Conservation (phyloP, 2,113 vertebrate species). For the Scatophagus argus region DNA sequence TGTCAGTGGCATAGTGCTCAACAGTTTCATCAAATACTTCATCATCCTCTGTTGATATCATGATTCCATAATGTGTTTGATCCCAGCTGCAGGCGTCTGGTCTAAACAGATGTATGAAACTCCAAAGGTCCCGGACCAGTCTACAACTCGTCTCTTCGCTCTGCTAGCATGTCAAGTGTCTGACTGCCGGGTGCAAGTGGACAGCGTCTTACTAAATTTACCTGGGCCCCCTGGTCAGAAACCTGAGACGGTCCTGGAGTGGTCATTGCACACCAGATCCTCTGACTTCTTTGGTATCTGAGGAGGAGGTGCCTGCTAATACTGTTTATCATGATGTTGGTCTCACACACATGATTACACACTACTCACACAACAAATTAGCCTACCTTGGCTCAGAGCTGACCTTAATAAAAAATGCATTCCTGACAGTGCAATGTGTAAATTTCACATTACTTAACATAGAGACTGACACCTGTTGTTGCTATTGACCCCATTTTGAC, state of each 20-base stretch:
- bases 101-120: background rate
- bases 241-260: constrained; percentile 68
- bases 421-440: background rate
- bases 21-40: constrained; percentile 72
- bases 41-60: constrained; percentile 72
- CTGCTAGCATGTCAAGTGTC: constrained; percentile 47
- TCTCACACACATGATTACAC: constrained; percentile 4
- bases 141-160: constrained; percentile 32
- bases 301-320: constrained; percentile 28
- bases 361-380: background rate
- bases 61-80: constrained; percentile 66
- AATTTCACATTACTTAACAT: constrained; percentile 43
- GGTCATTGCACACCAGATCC: constrained; percentile 52
- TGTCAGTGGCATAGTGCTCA: constrained; percentile 63
- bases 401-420: background rate
- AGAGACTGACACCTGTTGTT: constrained; percentile 47
- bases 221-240: constrained; percentile 69
- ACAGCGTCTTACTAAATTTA: constrained; percentile 73
- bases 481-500: constrained; percentile 30
- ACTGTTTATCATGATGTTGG: constrained; percentile 38
- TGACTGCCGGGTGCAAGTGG: constrained; percentile 54
- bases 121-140: background rate
- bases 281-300: constrained; percentile 72
- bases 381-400: background rate
- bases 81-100: constrained; percentile 11